Conservation (phyloP, 2,888 invertebrate genomes). For the Acrobasis suavella region DNA sequence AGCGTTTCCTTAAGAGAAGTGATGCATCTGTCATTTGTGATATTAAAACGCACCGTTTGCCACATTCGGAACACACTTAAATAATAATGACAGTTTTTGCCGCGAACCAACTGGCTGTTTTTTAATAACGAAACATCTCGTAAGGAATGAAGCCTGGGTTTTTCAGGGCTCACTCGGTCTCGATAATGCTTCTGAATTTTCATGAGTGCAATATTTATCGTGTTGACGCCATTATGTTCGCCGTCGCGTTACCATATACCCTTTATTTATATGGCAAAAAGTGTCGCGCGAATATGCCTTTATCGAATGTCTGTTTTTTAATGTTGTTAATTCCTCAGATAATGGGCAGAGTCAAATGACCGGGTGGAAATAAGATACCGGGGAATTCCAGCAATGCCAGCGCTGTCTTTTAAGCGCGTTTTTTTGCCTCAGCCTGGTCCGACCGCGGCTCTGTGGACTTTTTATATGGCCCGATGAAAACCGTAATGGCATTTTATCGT, state of each 20-base stretch:
- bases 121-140: constrained; percentile 60
- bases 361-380: constrained; percentile 72
- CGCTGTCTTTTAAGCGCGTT: constrained; percentile 75
- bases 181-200: constrained; percentile 71
- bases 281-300: constrained; percentile 66
- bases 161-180: constrained; percentile 49
- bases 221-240: constrained; percentile 64
- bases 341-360: constrained; percentile 80
- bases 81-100: constrained; percentile 61
- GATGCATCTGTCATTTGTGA: constrained; percentile 78
- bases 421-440: constrained; percentile 69
- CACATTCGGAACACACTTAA: constrained; percentile 57
- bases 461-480: constrained; percentile 77
- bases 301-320: constrained; percentile 74
- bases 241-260: constrained; percentile 58
- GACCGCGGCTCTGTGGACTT: constrained; percentile 67
- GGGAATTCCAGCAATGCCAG: constrained; percentile 79
- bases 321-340: constrained; percentile 78
- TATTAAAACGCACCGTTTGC: constrained; percentile 67
- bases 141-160: constrained; percentile 55
- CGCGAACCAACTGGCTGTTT: constrained; percentile 47
- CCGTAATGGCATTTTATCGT: constrained; percentile 82
- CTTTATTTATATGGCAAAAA: constrained; percentile 72
- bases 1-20: constrained; percentile 45
- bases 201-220: constrained; percentile 75